phyloP scores from a whole-genome alignment of 2,888 invertebrate species.

The Piscicola geometra region DNA sequence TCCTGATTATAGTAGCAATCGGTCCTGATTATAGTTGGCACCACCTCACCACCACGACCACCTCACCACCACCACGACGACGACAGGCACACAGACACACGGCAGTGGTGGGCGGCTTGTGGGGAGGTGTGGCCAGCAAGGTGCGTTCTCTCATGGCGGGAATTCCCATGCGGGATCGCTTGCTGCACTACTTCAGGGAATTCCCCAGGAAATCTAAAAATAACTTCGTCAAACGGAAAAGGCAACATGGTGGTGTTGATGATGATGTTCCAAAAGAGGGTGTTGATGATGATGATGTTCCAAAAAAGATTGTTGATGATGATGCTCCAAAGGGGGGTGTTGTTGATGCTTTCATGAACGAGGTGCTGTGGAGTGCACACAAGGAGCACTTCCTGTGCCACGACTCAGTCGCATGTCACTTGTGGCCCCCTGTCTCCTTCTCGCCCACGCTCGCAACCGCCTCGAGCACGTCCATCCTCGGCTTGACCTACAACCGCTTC shows the following conservation, averaged over 20 bases:
- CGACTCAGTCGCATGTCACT: neutral
- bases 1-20: too few species aligned
- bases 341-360: neutral
- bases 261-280: neutral
- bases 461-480: neutral
- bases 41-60: too few species aligned
- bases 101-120: constrained; percentile 5
- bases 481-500: neutral
- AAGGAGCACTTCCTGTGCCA: neutral
- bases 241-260: too few species aligned
- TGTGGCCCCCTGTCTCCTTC: neutral
- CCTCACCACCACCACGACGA: too few species aligned
- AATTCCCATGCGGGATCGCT: neutral
- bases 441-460: neutral
- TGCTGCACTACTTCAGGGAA: neutral
- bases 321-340: too few species aligned
- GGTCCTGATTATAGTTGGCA: too few species aligned
- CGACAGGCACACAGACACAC: neutral
- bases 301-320: neutral
- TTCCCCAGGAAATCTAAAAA: neutral
- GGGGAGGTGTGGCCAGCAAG: constrained; percentile 4
- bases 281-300: neutral
- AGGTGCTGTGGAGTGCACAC: neutral
- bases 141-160: neutral
- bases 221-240: too few species aligned